Evolutionary conservation across 1,140 invertebrate species (phyloP).

Genomic region (Leptestheria dahalacensis): DNA sequence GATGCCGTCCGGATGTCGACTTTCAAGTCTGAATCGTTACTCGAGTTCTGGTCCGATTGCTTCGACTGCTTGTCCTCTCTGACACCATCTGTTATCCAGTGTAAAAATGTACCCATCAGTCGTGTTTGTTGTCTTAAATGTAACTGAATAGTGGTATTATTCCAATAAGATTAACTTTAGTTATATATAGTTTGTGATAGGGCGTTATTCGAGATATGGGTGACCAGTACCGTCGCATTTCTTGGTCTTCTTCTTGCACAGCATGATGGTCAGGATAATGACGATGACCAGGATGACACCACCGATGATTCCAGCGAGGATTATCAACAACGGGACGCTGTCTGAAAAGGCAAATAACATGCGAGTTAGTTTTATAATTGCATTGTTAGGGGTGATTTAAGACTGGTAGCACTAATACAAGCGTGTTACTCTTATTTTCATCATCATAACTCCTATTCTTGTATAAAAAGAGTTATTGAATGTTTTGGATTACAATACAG

Average conservation of each 20-base stretch:
- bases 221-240: background rate
- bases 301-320: slow-evolving; percentile 43
- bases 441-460: too few species aligned
- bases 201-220: too few species aligned
- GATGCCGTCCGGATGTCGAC: slow-evolving; percentile 68
- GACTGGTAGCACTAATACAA: too few species aligned
- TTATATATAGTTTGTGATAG: too few species aligned
- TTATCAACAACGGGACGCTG: slow-evolving; percentile 42
- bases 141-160: background rate
- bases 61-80: slow-evolving; percentile 58
- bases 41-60: slow-evolving; percentile 68
- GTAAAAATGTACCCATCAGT: too few species aligned
- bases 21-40: slow-evolving; percentile 75
- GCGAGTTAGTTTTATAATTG: background rate
- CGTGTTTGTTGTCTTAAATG: background rate
- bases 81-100: slow-evolving; percentile 31
- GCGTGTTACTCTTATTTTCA: too few species aligned
- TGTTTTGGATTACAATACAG: too few species aligned
- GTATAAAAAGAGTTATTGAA: too few species aligned
- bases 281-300: slow-evolving; percentile 44
- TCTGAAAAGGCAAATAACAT: slow-evolving; percentile 32
- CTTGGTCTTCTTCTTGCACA: slow-evolving; percentile 41
- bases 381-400: too few species aligned
- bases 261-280: slow-evolving; percentile 44
- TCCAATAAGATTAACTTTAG: background rate